Base-by-base conservation (phyloP, 2,113 vertebrate species). In the Oncorhynchus clarkii region DNA sequence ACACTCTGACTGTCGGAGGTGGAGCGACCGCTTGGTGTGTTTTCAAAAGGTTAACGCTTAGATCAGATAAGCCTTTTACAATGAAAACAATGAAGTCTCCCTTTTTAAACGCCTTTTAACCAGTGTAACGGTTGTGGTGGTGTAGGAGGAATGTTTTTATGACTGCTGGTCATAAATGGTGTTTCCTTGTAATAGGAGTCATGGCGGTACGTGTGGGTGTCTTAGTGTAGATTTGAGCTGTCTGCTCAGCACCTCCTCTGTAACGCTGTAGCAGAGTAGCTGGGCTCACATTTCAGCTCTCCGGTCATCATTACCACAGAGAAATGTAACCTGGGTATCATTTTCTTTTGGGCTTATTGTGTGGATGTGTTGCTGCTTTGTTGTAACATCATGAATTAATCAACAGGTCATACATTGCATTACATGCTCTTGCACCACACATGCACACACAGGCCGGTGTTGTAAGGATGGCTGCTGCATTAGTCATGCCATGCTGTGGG, bases 61-160 rank as follows among this genome's bases (percentile, higher is more conserved):
- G 73, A 83, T 88, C 84, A 84, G 88, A 89, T 89, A 86, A 88
- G 84, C 73, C 22, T 74, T 78, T 74, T 64, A 80, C 76, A 88
- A 85, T 71, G 72, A 88, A 85, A 87, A 88, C 88, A 89, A 84
- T 65, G 68, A 88, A 69, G 77, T 69, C 69, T 68, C 75, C 39
- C 4, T 31, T 27, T 71, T 27, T 71, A 77, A 77, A 8, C 78
- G 79, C 67, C 71, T 83, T 72, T 79, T 79, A 78, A 79, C 73
- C 13, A 68, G 66, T 67, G 72, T 82, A 84, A 86, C 72, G 78
- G 84, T 81, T 72, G 70, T 26, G 39, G 74, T 71, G 22, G 22
- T 60, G 62, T 73, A 68, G 74, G 72, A 84, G 72, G 84, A 89
- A 87, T 85, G 81, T 34, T 34, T 34, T 34, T 7, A 34, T 59